phyloP scores from a whole-genome alignment of 2,888 invertebrate species.

The Polymixis flavicincta region DNA sequence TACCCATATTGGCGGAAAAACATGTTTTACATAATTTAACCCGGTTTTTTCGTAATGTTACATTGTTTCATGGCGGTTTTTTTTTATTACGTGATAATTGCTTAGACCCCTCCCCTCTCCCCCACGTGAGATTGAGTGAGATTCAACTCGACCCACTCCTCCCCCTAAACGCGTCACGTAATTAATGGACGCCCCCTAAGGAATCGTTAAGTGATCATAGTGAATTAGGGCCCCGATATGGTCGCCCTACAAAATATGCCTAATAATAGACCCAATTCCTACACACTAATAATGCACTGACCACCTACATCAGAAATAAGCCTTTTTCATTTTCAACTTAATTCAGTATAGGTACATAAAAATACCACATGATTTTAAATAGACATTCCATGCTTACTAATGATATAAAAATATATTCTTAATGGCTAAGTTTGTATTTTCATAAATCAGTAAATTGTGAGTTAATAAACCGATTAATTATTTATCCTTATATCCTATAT shows the following conservation, averaged over 20 bases:
- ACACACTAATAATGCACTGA: conserved; percentile 46
- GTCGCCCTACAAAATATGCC: conserved; percentile 19
- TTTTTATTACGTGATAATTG: no score
- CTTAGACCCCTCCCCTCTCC: no score
- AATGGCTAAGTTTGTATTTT: conserved; percentile 29
- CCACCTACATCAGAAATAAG: conserved; percentile 33
- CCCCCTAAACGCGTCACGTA: no score
- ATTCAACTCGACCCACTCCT: no score
- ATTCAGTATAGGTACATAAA: neutral
- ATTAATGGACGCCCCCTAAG: no score
- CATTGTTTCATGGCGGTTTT: no score
- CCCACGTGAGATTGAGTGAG: no score
- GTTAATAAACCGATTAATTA: conserved; percentile 19
- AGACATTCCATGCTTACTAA: conserved; percentile 15
- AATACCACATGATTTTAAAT: neutral
- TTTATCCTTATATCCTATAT: conserved; percentile 25
- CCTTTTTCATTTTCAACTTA: conserved; percentile 9
- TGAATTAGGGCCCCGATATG: neutral
- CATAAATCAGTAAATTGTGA: conserved; percentile 25
- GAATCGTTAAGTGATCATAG: no score
- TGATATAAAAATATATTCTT: conserved; percentile 25
- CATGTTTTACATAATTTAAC: no score
- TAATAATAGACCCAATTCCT: conserved; percentile 32
- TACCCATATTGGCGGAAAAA: no score
- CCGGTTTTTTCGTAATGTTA: no score